phyloP scores from a whole-genome alignment of 2,888 invertebrate species.

The Pachymerium ferrugineum region DNA sequence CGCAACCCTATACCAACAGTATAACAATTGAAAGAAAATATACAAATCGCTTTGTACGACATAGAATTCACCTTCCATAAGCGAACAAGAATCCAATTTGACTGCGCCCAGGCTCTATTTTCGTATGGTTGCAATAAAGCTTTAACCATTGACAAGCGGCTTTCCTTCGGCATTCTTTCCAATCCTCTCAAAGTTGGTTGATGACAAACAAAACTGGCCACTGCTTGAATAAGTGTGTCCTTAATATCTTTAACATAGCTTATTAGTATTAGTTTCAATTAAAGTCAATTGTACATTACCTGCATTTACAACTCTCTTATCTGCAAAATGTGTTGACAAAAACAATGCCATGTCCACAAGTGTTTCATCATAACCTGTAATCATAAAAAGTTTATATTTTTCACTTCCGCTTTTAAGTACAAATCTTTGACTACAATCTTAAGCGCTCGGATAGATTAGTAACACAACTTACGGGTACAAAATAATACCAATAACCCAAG shows the following conservation, averaged over 20 bases:
- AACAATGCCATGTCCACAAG: constrained; percentile 64
- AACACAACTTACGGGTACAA: too few relatives aligned
- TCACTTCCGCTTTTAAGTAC: too few relatives aligned
- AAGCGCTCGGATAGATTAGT: too few relatives aligned
- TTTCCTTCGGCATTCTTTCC: constrained; percentile 61
- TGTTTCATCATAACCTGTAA: constrained; percentile 49
- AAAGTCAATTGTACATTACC: constrained; percentile 40
- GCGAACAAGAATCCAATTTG: constrained; percentile 74
- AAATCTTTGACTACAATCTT: too few relatives aligned
- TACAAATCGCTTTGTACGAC: background rate
- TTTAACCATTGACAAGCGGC: constrained; percentile 60
- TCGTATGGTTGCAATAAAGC: constrained; percentile 70
- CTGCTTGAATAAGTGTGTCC: constrained; percentile 67
- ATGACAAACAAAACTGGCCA: constrained; percentile 71
- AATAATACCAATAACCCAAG: too few relatives aligned
- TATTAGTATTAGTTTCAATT: background rate
- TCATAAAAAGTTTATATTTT: too few relatives aligned
- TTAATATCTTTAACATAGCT: constrained; percentile 65
- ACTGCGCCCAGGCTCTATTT: constrained; percentile 72
- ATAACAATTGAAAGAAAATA: constrained; percentile 27
- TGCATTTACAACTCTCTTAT: constrained; percentile 61
- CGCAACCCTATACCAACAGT: constrained; percentile 64
- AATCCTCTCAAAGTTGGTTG: constrained; percentile 64
- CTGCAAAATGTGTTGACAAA: constrained; percentile 68
- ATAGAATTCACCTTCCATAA: constrained; percentile 61